Base-by-base conservation (phyloP, 37 sponge, comb jelly and placozoan species). In the Agelas oroides region DNA sequence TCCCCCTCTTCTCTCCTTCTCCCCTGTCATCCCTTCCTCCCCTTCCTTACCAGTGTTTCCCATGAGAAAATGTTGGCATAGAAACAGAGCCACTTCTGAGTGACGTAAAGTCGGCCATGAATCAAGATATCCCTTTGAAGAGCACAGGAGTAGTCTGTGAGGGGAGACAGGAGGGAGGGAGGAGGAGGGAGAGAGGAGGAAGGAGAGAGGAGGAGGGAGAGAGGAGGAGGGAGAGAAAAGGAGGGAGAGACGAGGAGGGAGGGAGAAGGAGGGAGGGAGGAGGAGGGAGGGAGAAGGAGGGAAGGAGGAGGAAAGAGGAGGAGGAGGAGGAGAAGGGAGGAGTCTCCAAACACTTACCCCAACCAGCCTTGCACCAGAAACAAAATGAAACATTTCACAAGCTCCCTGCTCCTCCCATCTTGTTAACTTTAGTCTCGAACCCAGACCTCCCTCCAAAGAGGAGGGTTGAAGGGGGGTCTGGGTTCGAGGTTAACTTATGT, bases 11-110 rank as follows among this genome's bases (percentile, higher is more conserved):
- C n/a, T n/a, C n/a, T n/a, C n/a, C n/a, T n/a, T n/a, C n/a, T n/a
- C n/a, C n/a, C n/a, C n/a, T n/a, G n/a, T n/a, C n/a, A n/a, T n/a
- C n/a, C n/a, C n/a, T n/a, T n/a, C n/a, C n/a, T n/a, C n/a, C n/a
- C n/a, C n/a, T n/a, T n/a, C n/a, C n/a, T n/a, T 76, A 95, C 95
- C 80, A 89, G 57, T 1, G 95, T 97, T 76, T 96, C 98, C 93
- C 96, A 95, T 0, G 94, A 89, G 91, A 98, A 92, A 21, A 98
- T 98, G 91, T 98, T 98, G 65, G 98, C 96, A 72, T 98, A 98
- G 88, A 98, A 98, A 82, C 98, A 96, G 70, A 98, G 63, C 88
- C 94, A 95, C 73, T 87, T 92, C 90, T 98, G 98, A 21, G 96
- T 95, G 55, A 95, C 70, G 34, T 98, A 98, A 72, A 98, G 59